phyloP scores from a whole-genome alignment of 2,797 vertebrate genomes.

The Rhabdomys pumilio region DNA sequence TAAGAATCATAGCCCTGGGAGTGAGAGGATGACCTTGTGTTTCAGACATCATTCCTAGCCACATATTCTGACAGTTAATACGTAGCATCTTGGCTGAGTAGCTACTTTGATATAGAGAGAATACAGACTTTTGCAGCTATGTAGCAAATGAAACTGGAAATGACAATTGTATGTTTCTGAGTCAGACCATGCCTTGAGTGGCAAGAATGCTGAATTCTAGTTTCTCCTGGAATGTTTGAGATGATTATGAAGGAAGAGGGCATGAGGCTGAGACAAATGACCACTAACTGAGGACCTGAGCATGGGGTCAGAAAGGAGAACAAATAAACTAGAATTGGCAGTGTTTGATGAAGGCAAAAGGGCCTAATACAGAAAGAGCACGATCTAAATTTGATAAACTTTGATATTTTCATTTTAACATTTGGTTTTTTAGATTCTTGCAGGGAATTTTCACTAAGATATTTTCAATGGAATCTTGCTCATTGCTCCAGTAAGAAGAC shows the following conservation, averaged over 20 bases:
- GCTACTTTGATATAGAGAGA: conserved; percentile 44
- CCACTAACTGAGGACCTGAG: conserved; percentile 61
- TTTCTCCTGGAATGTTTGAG: conserved; percentile 76
- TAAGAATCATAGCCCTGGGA: conserved; percentile 18
- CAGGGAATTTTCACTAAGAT: conserved; percentile 7
- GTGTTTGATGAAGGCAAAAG: neutral
- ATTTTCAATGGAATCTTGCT: conserved; percentile 51
- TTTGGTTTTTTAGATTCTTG: conserved; percentile 39
- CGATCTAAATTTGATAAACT: conserved; percentile 19
- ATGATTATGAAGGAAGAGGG: conserved; percentile 67
- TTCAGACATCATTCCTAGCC: conserved; percentile 39
- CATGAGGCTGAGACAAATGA: conserved; percentile 64
- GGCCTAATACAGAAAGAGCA: neutral
- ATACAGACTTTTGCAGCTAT: conserved; percentile 22
- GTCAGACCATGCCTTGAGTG: conserved; percentile 61
- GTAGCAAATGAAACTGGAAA: conserved; percentile 72
- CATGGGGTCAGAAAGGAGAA: conserved; percentile 45
- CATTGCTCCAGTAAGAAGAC: conserved; percentile 38
- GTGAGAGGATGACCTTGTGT: neutral
- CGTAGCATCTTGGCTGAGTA: conserved; percentile 14
- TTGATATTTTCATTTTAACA: conserved; percentile 44
- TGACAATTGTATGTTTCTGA: conserved; percentile 69
- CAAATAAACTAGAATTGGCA: conserved; percentile 54
- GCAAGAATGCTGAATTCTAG: conserved; percentile 74
- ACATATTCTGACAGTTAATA: conserved; percentile 54